Conservation (phyloP, 2,888 invertebrate species). For the Diadegma fenestrale region DNA sequence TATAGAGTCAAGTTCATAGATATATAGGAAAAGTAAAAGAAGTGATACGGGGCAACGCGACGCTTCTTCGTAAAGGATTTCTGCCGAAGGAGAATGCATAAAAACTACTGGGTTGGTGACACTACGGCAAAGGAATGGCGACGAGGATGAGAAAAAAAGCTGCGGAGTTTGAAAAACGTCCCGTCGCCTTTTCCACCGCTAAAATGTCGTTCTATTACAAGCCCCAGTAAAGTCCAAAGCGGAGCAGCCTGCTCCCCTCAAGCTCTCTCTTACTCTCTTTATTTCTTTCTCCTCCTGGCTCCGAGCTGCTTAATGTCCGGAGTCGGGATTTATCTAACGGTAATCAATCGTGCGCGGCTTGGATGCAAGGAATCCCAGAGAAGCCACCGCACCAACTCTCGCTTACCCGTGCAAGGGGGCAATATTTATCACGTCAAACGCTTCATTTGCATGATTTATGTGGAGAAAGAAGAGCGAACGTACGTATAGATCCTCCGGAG, state of each 20-base stretch:
- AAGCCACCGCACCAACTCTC: slow-evolving; percentile 55
- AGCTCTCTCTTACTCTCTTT: slow-evolving; percentile 48
- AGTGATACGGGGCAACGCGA: slow-evolving; percentile 21
- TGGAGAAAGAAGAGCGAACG: slow-evolving; percentile 55
- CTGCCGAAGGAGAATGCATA: slow-evolving; percentile 50
- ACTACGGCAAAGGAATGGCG: slow-evolving; percentile 27
- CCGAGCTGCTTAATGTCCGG: slow-evolving; percentile 80
- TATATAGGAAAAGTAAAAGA: background rate
- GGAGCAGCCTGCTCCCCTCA: slow-evolving; percentile 55
- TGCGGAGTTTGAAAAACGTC: slow-evolving; percentile 80
- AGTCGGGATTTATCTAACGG: slow-evolving; percentile 82
- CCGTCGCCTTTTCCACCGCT: slow-evolving; percentile 76
- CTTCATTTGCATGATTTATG: slow-evolving; percentile 83
- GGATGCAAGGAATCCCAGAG: slow-evolving; percentile 63
- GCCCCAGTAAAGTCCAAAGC: slow-evolving; percentile 75
- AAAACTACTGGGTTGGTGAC: slow-evolving; percentile 35
- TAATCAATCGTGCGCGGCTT: slow-evolving; percentile 81
- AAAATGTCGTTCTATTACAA: slow-evolving; percentile 82
- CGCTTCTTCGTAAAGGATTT: slow-evolving; percentile 23
- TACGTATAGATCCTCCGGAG: slow-evolving; percentile 13
- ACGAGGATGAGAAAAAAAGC: slow-evolving; percentile 68
- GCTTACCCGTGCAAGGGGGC: slow-evolving; percentile 73
- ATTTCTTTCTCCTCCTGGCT: slow-evolving; percentile 39
- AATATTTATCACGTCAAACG: slow-evolving; percentile 84
- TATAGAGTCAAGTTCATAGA: background rate